Conservation (phyloP, 2,797 vertebrate genomes). For the Microtus californicus region DNA sequence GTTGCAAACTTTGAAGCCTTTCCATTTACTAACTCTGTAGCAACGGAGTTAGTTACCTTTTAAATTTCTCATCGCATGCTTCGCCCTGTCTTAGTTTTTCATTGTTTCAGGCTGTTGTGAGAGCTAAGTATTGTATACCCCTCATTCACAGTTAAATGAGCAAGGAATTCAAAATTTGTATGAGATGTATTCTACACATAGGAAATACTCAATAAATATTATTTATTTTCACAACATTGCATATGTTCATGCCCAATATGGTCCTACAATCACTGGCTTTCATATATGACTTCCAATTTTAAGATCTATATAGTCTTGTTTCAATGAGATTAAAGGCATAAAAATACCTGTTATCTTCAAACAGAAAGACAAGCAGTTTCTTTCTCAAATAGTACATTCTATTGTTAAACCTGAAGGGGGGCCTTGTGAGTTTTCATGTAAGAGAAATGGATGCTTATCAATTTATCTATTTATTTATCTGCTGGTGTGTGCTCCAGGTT, state of each 20-base stretch:
- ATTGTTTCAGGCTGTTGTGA: not conserved
- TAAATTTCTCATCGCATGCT: not conserved
- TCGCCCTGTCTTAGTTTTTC: not conserved
- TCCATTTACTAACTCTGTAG: not conserved
- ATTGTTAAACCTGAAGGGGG: not conserved
- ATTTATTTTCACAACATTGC: constrained; percentile 7
- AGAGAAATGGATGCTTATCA: constrained; percentile 4
- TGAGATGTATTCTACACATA: not conserved
- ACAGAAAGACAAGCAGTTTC: constrained; percentile 3
- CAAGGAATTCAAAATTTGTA: not conserved
- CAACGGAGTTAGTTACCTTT: not conserved
- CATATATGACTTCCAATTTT: constrained; percentile 33
- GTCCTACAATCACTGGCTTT: constrained; percentile 20
- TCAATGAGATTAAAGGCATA: not conserved
- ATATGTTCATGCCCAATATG: not conserved
- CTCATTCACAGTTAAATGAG: constrained; percentile 14
- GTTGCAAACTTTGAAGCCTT: constrained; percentile 3
- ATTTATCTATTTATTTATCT: constrained; percentile 39
- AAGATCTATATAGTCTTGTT: constrained; percentile 15
- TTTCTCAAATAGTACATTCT: not conserved
- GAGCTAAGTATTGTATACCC: not conserved
- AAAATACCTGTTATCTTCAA: constrained; percentile 30
- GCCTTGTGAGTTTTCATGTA: constrained; percentile 26
- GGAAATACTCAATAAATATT: constrained; percentile 5
- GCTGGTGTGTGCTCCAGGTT: constrained; percentile 16